Evolutionary conservation across 2,113 vertebrate species (phyloP), one percentile per base, ranked within the genome.

Genomic region (Pelodiscus sinensis): DNA sequence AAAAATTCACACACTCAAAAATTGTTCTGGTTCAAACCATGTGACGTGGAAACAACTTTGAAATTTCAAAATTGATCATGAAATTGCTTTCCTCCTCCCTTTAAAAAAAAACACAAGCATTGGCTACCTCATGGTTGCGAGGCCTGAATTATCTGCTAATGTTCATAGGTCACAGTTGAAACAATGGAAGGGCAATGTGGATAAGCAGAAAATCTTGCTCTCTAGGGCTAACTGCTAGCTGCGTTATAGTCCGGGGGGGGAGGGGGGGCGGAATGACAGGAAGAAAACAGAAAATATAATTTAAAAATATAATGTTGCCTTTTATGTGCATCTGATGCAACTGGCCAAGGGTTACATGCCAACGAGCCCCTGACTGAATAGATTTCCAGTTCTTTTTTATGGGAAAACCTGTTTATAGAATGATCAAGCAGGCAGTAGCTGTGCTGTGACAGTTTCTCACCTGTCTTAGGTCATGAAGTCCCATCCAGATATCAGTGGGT

Each of bases 381-480:
- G 79, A 52, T 79, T 79, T 52, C 50, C 10, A 21, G 44, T 50
- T 54, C n/a, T 38, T 35, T 56, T 56, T 56, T 57, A 57, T 56
- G 22, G 55, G 79, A 12, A 77, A 77, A 50, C 73, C 73, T 44
- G 73, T 12, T 71, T 21, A n/a, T 10, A 71, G 19, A n/a, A 35
- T 35, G 65, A 35, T 35, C n/a, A 57, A 15, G 14, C 21, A 57
- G n/a, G n/a, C 11, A 8, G n/a, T 50, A 25, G 25, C 57, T n/a
- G 5, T 50, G 21, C 4, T 27, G 73, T 44, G 44, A 21, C 12
- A 24, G 2, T 35, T 90, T 57, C 94, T 97, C 95, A 99, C 98
- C 98, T 98, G 98, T 85, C 98, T 97, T 0, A 98, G 97, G 92
- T 98, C 98, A 0, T 98, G 98, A 86, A 98, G 98, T 29, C 98